These are phyloP conservation scores for Mycogona germanica DNA, from an alignment of 2,888 invertebrate species.

Conservation along the genomic window DNA sequence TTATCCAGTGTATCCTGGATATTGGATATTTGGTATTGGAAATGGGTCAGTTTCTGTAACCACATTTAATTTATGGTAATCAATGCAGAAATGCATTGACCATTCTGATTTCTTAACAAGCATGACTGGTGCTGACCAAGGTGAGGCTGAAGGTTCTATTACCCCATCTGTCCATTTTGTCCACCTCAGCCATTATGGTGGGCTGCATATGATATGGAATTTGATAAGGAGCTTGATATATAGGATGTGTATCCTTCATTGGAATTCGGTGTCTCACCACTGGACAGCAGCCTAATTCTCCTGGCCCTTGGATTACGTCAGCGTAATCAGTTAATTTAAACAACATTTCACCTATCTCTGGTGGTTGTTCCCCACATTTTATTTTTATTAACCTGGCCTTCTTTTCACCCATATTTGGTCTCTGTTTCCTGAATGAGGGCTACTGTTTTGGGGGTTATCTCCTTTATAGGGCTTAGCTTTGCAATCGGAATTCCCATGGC, in stretches of 20 bases:
- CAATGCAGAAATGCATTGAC: not conserved
- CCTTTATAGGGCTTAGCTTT: too few relatives aligned
- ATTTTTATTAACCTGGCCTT: too few relatives aligned
- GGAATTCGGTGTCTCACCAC: not conserved
- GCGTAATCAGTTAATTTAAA: too few relatives aligned
- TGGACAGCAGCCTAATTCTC: not conserved
- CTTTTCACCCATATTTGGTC: too few relatives aligned
- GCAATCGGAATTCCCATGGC: too few relatives aligned
- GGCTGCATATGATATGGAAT: not conserved
- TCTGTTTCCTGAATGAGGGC: too few relatives aligned
- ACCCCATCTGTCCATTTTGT: not conserved
- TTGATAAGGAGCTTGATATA: not conserved
- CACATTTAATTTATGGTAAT: conserved; percentile 13
- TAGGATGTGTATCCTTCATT: not conserved
- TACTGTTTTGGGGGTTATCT: too few relatives aligned
- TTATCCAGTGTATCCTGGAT: conserved; percentile 3
- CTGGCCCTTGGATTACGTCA: too few relatives aligned
- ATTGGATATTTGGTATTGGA: conserved; percentile 10
- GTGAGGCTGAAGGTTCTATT: not conserved
- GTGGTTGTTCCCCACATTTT: too few relatives aligned
- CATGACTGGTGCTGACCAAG: not conserved
- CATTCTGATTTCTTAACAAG: not conserved
- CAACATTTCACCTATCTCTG: too few relatives aligned
- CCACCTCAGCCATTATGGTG: not conserved
- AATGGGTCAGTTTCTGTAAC: conserved; percentile 5